Percentiles rank a stretch among this genome's conserved stretches.
These are phyloP conservation scores for Xiphophorus maculatus DNA, from an alignment of 2,113 vertebrate species.

Conservation along the genomic window DNA sequence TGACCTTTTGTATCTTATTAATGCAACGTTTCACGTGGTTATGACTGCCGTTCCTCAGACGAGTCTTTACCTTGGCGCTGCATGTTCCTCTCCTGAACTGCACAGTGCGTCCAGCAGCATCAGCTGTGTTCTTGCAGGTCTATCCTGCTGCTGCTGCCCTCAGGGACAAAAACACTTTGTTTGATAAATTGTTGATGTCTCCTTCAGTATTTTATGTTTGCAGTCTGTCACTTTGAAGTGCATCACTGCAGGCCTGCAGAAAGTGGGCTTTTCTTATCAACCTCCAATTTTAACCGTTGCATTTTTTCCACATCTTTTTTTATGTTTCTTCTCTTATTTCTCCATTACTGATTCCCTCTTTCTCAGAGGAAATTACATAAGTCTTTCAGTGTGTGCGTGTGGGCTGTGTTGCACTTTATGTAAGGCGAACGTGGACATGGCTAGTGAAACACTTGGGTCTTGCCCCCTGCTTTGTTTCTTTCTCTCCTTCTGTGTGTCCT, in stretches of 20 bases:
- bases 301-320: slow-evolving; percentile 34
- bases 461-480: slow-evolving; percentile 38
- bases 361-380: slow-evolving; percentile 73
- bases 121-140: slow-evolving; percentile 16
- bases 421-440: slow-evolving; percentile 70
- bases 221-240: slow-evolving; percentile 26
- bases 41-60: slow-evolving; percentile 11
- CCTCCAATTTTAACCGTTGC: slow-evolving; percentile 34
- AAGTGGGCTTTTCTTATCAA: slow-evolving; percentile 37
- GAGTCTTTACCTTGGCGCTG: slow-evolving; percentile 13
- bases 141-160: slow-evolving; percentile 29
- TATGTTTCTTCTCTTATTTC: slow-evolving; percentile 39
- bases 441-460: slow-evolving; percentile 56
- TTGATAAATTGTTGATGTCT: slow-evolving; percentile 22
- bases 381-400: slow-evolving; percentile 52
- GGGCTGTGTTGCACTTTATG: slow-evolving; percentile 71
- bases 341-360: slow-evolving; percentile 39
- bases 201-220: slow-evolving; percentile 27
- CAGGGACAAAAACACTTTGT: slow-evolving; percentile 45
- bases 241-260: slow-evolving; percentile 21
- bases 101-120: slow-evolving; percentile 10
- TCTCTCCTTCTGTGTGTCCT: slow-evolving; percentile 21
- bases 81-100: slow-evolving; percentile 30
- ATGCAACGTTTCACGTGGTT: background rate
- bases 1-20: background rate